A percentile compares a stretch with the other conserved stretches of the same genome.
These are phyloP conservation scores for Drosophila greeni DNA, from an alignment of 2,888 invertebrate genomes.

Conservation along the genomic window DNA sequence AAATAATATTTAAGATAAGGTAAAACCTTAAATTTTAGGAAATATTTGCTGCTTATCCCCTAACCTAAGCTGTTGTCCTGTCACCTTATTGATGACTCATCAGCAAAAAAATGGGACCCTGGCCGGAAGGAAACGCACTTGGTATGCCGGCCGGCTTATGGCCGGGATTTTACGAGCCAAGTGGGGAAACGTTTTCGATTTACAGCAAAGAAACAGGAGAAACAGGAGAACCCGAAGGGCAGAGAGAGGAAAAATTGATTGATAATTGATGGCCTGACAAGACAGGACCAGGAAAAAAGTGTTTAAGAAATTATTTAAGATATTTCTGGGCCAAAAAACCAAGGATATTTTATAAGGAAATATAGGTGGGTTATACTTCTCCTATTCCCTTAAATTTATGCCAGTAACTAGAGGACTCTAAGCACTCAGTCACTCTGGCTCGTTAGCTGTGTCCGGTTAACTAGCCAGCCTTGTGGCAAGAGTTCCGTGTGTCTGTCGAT, in stretches of 20 bases:
- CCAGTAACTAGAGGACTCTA: not conserved
- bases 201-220: no score
- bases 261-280: conserved; percentile 30
- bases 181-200: conserved; percentile 30
- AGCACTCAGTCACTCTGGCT: conserved; percentile 2
- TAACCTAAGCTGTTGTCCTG: not conserved
- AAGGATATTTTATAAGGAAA: not conserved
- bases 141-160: conserved; percentile 25
- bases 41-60: not conserved
- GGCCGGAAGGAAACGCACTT: conserved; percentile 19
- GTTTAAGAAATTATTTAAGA: not conserved
- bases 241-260: conserved; percentile 17
- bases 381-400: no score
- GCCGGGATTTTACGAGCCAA: conserved; percentile 36
- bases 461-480: conserved; percentile 11
- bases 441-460: conserved; percentile 6
- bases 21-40: not conserved
- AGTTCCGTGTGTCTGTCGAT: conserved; percentile 1
- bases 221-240: not conserved
- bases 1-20: not conserved
- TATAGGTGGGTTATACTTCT: no score
- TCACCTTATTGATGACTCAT: conserved; percentile 31
- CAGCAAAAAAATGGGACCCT: not conserved
- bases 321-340: not conserved
- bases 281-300: not conserved